Percentiles rank a stretch among this genome's conserved stretches.
Evolutionary conservation across 2,113 vertebrate species (phyloP).

Genomic region (Limanda limanda): DNA sequence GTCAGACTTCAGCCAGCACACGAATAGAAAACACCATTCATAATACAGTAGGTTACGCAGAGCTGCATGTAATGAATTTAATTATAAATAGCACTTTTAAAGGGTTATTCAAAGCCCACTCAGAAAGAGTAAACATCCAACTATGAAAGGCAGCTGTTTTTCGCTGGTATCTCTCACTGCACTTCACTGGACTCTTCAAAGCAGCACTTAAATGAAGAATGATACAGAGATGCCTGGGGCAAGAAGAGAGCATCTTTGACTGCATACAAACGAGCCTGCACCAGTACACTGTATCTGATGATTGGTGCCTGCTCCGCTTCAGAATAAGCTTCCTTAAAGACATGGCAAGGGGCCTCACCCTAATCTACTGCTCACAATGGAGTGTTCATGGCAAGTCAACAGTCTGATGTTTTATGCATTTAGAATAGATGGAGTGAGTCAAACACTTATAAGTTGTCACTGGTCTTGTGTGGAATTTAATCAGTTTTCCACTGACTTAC

Average conservation of each 20-base stretch:
- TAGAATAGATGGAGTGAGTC: conserved; percentile 58
- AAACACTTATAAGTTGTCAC: conserved; percentile 44
- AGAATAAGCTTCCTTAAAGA: conserved; percentile 58
- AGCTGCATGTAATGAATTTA: conserved; percentile 57
- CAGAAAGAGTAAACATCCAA: conserved; percentile 63
- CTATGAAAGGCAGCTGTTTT: conserved; percentile 70
- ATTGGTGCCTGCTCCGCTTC: conserved; percentile 51
- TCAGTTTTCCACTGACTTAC: conserved; percentile 49
- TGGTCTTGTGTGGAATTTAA: conserved; percentile 53
- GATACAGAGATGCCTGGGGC: conserved; percentile 71
- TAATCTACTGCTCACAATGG: conserved; percentile 66
- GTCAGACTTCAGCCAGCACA: background rate
- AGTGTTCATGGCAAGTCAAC: conserved; percentile 53
- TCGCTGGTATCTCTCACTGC: conserved; percentile 62
- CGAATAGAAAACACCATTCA: conserved; percentile 21
- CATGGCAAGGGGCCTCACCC: conserved; percentile 57
- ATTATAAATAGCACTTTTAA: conserved; percentile 63
- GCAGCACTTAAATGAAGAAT: conserved; percentile 73
- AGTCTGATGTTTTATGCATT: conserved; percentile 69
- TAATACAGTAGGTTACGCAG: conserved; percentile 33
- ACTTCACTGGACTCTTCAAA: conserved; percentile 76
- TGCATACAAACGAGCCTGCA: conserved; percentile 71
- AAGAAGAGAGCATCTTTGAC: conserved; percentile 62
- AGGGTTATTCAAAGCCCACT: conserved; percentile 64
- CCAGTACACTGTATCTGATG: conserved; percentile 64